Conservation (phyloP, 2,797 vertebrate genomes). For the Cetoscarus ocellatus region DNA sequence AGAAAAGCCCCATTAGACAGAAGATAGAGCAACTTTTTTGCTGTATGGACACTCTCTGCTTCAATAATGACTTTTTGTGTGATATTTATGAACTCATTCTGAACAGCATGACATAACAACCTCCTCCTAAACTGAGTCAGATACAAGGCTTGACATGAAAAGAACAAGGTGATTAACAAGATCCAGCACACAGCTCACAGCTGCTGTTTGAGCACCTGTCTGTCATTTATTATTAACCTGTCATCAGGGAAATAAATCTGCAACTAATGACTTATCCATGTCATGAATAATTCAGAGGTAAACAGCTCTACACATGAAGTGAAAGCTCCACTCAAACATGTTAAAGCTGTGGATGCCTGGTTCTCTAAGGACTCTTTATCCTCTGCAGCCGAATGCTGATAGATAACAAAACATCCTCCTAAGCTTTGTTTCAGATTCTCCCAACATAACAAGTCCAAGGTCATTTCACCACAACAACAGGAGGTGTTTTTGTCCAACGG, state of each 20-base stretch:
- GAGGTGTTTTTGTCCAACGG: constrained; percentile 35
- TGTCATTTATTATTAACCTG: constrained; percentile 25
- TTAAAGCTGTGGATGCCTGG: constrained; percentile 24
- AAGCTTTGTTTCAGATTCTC: constrained; percentile 28
- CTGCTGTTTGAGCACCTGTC: constrained; percentile 17
- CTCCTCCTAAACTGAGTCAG: neutral
- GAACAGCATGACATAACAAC: neutral
- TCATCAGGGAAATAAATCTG: constrained; percentile 25
- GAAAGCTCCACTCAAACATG: constrained; percentile 42
- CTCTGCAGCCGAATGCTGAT: constrained; percentile 20
- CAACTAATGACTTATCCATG: constrained; percentile 42
- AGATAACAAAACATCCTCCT: constrained; percentile 27
- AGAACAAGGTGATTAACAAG: constrained; percentile 4
- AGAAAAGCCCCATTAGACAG: no score
- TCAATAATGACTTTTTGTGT: neutral
- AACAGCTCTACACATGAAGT: constrained; percentile 18
- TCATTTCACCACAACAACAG: constrained; percentile 43
- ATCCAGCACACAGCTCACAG: neutral
- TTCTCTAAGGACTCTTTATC: constrained; percentile 35
- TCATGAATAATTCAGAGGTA: constrained; percentile 11
- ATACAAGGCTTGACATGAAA: neutral
- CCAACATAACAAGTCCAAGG: constrained; percentile 47
- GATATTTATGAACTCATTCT: neutral
- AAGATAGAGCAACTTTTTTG: no score
- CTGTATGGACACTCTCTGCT: neutral